phyloP scores from a whole-genome alignment of 2,113 vertebrate species.

The Seriola quinqueradiata region DNA sequence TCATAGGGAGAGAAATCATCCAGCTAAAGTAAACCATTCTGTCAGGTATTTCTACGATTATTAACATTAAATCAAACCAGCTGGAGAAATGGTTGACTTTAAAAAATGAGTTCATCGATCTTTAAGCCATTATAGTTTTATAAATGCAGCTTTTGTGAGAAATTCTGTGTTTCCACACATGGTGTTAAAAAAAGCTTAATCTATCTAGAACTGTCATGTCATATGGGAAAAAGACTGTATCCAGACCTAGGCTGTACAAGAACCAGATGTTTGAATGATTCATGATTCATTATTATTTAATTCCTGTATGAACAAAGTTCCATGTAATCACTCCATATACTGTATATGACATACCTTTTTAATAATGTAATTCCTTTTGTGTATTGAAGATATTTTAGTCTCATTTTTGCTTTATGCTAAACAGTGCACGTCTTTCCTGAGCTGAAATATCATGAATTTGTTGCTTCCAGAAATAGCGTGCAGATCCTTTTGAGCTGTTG shows the following conservation, averaged over 20 bases:
- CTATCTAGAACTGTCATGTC: not conserved
- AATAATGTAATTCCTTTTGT: not conserved
- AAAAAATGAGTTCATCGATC: not conserved
- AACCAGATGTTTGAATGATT: not conserved
- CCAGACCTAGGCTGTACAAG: not conserved
- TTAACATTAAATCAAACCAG: not conserved
- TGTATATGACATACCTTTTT: not conserved
- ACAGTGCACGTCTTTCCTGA: conserved; percentile 19
- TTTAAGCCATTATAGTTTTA: not conserved
- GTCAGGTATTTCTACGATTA: not conserved
- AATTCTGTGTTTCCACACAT: no score
- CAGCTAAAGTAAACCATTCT: not conserved
- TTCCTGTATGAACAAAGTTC: not conserved
- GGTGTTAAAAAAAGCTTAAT: not conserved
- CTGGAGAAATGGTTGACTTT: not conserved
- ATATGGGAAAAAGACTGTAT: no score
- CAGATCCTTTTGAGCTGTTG: conserved; percentile 42
- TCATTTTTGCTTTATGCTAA: not conserved
- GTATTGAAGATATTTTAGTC: not conserved
- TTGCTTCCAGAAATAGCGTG: conserved; percentile 17
- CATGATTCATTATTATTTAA: not conserved
- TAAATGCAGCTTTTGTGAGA: not conserved
- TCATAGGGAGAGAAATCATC: no score
- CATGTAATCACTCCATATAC: not conserved
- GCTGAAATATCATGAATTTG: conserved; percentile 16